Evolutionary conservation across 1,140 invertebrate genomes (phyloP).

Genomic region (Maconellicoccus hirsutus): DNA sequence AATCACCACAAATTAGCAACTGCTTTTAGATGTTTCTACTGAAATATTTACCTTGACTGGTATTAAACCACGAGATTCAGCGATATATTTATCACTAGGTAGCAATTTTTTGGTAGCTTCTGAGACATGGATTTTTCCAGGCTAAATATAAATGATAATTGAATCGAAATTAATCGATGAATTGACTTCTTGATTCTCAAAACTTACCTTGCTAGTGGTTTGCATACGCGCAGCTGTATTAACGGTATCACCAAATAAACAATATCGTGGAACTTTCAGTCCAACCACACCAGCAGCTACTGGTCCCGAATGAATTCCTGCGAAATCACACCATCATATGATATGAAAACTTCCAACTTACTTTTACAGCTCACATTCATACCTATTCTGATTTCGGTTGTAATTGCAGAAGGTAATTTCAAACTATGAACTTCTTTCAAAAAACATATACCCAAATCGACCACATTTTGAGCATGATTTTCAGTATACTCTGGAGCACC

Average conservation of each 20-base stretch:
- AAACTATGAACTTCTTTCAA: constrained; percentile 25
- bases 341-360: too few relatives aligned
- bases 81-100: constrained; percentile 40
- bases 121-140: constrained; percentile 62
- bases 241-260: constrained; percentile 77
- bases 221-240: constrained; percentile 80
- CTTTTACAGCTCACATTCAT: too few relatives aligned
- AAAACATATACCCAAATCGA: constrained; percentile 56
- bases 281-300: constrained; percentile 71
- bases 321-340: too few relatives aligned
- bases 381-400: constrained; percentile 21
- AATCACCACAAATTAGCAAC: constrained; percentile 24
- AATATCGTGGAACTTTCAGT: constrained; percentile 59
- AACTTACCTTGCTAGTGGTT: constrained; percentile 52
- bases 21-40: too few relatives aligned
- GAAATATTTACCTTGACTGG: constrained; percentile 56
- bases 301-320: constrained; percentile 59
- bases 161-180: not conserved
- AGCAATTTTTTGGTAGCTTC: constrained; percentile 48
- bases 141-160: constrained; percentile 36
- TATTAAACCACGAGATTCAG: constrained; percentile 54
- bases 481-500: constrained; percentile 68
- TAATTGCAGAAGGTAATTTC: constrained; percentile 10
- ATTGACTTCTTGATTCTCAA: constrained; percentile 14
- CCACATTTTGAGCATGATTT: constrained; percentile 66